phyloP scores from a whole-genome alignment of 1,140 invertebrate species.

The Saccostrea echinata region DNA sequence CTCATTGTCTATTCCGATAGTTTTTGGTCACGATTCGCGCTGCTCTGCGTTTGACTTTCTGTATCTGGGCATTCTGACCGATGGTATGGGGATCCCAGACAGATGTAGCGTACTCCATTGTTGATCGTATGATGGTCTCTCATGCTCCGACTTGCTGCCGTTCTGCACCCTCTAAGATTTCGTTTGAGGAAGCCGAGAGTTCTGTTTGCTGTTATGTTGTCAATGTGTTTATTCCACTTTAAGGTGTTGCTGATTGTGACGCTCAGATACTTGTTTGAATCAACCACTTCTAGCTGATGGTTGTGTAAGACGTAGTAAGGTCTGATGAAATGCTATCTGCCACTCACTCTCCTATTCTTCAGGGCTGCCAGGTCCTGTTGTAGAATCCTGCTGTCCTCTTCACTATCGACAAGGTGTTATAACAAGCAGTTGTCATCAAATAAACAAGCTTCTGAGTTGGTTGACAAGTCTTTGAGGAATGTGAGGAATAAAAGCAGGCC shows the following conservation, averaged over 20 bases:
- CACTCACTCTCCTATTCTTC: slow-evolving; percentile 40
- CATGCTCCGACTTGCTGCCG: too few species aligned
- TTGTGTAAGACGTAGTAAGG: background rate
- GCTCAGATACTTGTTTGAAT: background rate
- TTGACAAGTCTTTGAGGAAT: slow-evolving; percentile 59
- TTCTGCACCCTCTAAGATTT: too few species aligned
- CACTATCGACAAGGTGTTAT: background rate
- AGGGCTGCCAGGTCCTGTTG: slow-evolving; percentile 45
- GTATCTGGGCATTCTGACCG: background rate
- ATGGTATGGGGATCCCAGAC: background rate
- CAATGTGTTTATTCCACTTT: slow-evolving; percentile 3
- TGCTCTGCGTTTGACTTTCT: background rate
- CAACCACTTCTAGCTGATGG: background rate
- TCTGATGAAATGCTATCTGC: background rate
- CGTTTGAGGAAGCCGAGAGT: too few species aligned
- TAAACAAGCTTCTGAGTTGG: background rate
- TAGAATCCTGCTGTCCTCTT: background rate
- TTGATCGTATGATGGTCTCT: slow-evolving; percentile 1
- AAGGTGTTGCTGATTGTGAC: slow-evolving; percentile 3
- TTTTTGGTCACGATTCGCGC: background rate
- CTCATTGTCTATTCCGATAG: background rate
- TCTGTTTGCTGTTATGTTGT: slow-evolving; percentile 25
- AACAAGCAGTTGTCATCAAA: slow-evolving; percentile 53
- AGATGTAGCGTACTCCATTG: background rate
- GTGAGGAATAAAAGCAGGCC: slow-evolving; percentile 54